phyloP scores from a whole-genome alignment of 1,140 invertebrate species.

The Heterodera schachtii region DNA sequence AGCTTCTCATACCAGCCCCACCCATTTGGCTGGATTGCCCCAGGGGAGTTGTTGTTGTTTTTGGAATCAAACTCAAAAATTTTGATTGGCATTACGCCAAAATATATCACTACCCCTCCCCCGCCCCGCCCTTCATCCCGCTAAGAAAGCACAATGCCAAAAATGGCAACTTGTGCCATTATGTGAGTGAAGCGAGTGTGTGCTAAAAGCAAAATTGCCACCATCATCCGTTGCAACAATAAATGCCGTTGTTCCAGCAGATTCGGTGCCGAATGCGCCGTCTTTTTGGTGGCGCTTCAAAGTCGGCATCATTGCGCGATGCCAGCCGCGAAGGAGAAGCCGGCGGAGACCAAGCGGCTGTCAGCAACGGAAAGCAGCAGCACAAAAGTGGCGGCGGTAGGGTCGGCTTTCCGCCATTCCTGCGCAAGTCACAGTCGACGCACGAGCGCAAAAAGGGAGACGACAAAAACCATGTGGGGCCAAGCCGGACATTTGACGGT shows the following conservation, averaged over 20 bases:
- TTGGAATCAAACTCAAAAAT: too few species aligned
- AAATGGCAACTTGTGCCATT: too few species aligned
- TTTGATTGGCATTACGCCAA: not conserved
- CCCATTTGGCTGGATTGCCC: too few species aligned
- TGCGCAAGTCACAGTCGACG: slow-evolving; percentile 54
- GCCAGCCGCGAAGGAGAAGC: too few species aligned
- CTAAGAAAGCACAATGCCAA: too few species aligned
- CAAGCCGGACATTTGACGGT: slow-evolving; percentile 51
- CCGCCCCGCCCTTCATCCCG: too few species aligned
- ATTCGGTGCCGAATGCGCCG: not conserved
- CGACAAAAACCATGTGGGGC: slow-evolving; percentile 19
- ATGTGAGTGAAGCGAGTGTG: too few species aligned
- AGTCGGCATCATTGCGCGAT: not conserved
- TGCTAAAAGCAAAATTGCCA: not conserved
- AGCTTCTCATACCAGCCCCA: not conserved
- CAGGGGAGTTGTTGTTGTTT: not conserved
- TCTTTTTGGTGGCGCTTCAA: not conserved
- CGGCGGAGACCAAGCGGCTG: not conserved
- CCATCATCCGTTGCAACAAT: not conserved
- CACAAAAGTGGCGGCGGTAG: not conserved
- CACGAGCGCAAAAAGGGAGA: slow-evolving; percentile 40
- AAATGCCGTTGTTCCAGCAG: not conserved
- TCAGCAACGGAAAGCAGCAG: not conserved
- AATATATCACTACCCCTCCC: not conserved
- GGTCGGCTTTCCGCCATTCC: not conserved